phyloP scores from a whole-genome alignment of 2,113 vertebrate genomes.

The Amphilophus citrinellus region DNA sequence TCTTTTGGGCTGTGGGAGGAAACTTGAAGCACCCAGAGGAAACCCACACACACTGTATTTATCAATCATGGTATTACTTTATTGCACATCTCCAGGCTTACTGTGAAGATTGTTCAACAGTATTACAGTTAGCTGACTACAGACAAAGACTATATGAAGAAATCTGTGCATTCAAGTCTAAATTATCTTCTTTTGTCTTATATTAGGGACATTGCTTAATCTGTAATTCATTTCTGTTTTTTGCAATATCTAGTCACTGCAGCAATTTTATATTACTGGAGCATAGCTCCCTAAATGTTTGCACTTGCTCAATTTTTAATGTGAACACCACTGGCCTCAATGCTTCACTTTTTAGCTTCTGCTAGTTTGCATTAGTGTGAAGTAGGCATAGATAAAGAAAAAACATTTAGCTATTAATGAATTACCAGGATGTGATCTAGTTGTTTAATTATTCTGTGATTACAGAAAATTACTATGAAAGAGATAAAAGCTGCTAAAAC shows the following conservation, averaged over 20 bases:
- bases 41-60: not conserved
- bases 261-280: not conserved
- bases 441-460: conserved; percentile 29
- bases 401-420: not conserved
- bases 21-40: not conserved
- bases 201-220: too few species aligned
- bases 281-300: not conserved
- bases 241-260: not conserved
- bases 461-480: conserved; percentile 43
- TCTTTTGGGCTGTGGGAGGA: not conserved
- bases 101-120: not conserved
- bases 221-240: not conserved
- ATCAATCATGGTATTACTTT: not conserved
- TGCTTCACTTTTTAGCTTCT: not conserved
- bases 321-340: not conserved
- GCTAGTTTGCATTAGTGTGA: not conserved
- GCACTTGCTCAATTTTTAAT: not conserved
- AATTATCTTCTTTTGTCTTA: not conserved
- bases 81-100: not conserved
- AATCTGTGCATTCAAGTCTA: not conserved
- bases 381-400: not conserved
- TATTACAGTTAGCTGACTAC: not conserved
- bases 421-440: conserved; percentile 20
- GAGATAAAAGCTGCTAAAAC: conserved; percentile 31
- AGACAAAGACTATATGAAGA: too few species aligned